Evolutionary conservation across 2,888 invertebrate genomes (phyloP), one percentile per base, ranked within the genome.

Genomic region (Quadroppia sp.): DNA sequence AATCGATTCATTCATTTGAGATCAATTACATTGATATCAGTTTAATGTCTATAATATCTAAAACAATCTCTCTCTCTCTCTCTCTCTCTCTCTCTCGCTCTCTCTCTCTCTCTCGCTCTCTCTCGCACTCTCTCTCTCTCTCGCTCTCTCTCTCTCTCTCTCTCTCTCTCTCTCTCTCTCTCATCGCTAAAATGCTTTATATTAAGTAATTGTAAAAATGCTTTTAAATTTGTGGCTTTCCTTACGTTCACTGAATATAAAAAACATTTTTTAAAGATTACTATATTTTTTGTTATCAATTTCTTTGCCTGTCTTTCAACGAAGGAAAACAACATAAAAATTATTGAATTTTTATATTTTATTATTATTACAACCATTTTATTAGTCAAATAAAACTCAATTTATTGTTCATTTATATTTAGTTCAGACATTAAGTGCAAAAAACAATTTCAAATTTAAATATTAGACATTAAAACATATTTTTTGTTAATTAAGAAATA

Each of bases 1-100:
- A 59, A 9, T 13, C 6, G 40, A 40, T 40, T 40, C 6, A n/a
- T n/a, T n/a, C 45, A 45, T 59, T 59, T 59, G 30, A 59, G 59
- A 59, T 59, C 59, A 59, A 36, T 64, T 64, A 64, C 64, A 64
- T n/a, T 36, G 64, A 64, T 64, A 64, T 64, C 36, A 64, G 17
- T 30, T 13, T 23, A 56, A 28, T 56, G 23, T 59, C 28, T 25
- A 59, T 59, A 23, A 59, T 59, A 59, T 6, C 4, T 1, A 45
- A 45, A 45, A 45, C 45, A 7, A 45, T 45, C 6, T 45, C 6
- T 45, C 15, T 53, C 28, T 20, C 53, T 25, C 53, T 53, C 53
- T 13, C 17, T 53, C 53, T 25, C 53, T 25, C 23, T 53, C 28
- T 23, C 23, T 7, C 28, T 53, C 53, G 9, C 53, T 53, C 53